Percentiles rank a stretch among this genome's conserved stretches.
phyloP scores from a whole-genome alignment of 1,140 invertebrate species.

The Drosophila rufa region DNA sequence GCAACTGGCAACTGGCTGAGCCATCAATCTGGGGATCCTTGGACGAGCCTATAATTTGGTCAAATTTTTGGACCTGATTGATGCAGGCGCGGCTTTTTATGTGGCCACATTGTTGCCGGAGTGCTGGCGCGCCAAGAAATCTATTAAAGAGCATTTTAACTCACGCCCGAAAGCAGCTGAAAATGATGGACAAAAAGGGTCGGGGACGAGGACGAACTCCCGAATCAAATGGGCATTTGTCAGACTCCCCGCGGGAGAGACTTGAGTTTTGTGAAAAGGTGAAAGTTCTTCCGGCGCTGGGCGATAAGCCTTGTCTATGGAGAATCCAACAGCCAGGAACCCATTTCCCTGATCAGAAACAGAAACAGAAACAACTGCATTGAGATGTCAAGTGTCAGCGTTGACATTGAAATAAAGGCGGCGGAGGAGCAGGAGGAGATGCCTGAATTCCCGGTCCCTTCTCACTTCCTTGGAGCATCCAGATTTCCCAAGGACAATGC shows the following conservation, averaged over 20 bases:
- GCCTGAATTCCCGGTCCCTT: background rate
- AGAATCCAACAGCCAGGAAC: conserved; percentile 17
- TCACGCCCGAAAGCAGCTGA: conserved; percentile 49
- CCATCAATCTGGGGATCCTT: conserved; percentile 55
- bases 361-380: conserved; percentile 58
- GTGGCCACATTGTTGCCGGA: conserved; percentile 61
- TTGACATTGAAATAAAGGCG: conserved; percentile 69
- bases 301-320: conserved; percentile 69
- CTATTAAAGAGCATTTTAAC: conserved; percentile 59
- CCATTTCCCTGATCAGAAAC: conserved; percentile 6
- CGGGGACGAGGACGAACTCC: background rate
- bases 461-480: conserved; percentile 34
- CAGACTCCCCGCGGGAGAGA: conserved; percentile 13
- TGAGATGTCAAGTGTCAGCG: conserved; percentile 82
- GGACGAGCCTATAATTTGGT: conserved; percentile 72
- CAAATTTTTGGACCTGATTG: conserved; percentile 73
- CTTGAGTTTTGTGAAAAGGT: conserved; percentile 43
- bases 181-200: conserved; percentile 18
- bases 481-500: conserved; percentile 38
- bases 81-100: conserved; percentile 58
- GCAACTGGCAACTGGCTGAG: background rate
- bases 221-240: conserved; percentile 61
- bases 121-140: conserved; percentile 66
- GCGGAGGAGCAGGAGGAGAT: conserved; percentile 1
- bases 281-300: conserved; percentile 79